Percentiles rank a stretch among this genome's conserved stretches.
phyloP scores from a whole-genome alignment of 2,888 invertebrate genomes.

The Drosophila barbarae region DNA sequence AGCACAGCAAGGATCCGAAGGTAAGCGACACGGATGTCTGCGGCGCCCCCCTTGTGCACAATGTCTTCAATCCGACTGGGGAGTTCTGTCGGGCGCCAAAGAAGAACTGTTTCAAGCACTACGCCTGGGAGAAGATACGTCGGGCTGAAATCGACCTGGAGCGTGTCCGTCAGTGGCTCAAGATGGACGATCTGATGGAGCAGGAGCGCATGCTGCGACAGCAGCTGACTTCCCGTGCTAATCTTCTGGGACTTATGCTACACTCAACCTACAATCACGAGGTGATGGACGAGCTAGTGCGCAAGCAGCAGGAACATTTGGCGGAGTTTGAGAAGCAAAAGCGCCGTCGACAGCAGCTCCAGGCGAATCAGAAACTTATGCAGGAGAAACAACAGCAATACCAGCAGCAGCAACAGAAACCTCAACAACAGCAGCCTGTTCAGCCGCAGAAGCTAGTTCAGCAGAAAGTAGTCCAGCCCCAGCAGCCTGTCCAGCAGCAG shows the following conservation, averaged over 20 bases:
- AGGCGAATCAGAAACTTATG: conserved; percentile 33
- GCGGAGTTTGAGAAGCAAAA: conserved; percentile 66
- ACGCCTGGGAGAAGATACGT: conserved; percentile 96
- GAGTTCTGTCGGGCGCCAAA: conserved; percentile 93
- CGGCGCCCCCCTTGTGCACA: conserved; percentile 92
- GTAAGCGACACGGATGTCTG: conserved; percentile 93
- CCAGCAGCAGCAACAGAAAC: conserved; percentile 52
- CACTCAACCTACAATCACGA: conserved; percentile 98
- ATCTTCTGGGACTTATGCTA: conserved; percentile 95
- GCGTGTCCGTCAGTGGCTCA: conserved; percentile 93
- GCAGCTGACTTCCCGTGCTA: conserved; percentile 88
- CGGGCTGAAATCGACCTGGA: conserved; percentile 98
- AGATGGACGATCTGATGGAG: conserved; percentile 95
- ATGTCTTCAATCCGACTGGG: conserved; percentile 91
- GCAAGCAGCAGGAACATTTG: conserved; percentile 77
- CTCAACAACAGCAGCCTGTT: conserved; percentile 37
- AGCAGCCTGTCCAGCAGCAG: conserved; percentile 5
- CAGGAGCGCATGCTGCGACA: conserved; percentile 92
- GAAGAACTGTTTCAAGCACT: conserved; percentile 94
- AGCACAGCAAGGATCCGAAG: conserved; percentile 97
- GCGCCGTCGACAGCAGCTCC: conserved; percentile 48
- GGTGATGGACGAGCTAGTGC: conserved; percentile 86
- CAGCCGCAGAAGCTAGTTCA: conserved; percentile 1
- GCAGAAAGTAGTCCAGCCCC: background rate
- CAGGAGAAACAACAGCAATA: conserved; percentile 69